phyloP scores from a whole-genome alignment of 2,888 invertebrate genomes.

The Cepaea hortensis region DNA sequence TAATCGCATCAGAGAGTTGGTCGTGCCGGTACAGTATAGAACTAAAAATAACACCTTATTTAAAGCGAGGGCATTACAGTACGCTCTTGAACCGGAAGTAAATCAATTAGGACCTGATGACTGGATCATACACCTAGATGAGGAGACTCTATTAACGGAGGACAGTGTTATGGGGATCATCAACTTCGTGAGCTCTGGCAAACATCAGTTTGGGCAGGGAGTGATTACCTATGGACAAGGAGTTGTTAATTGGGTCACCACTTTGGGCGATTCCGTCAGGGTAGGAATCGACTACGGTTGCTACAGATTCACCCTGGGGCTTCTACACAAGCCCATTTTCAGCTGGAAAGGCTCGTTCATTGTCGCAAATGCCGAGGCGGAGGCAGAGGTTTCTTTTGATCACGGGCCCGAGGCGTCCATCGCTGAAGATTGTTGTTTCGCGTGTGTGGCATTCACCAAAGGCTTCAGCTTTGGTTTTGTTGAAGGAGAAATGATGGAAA shows the following conservation, averaged over 20 bases:
- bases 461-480: slow-evolving; percentile 69
- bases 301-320: slow-evolving; percentile 64
- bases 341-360: slow-evolving; percentile 71
- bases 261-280: slow-evolving; percentile 64
- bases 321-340: slow-evolving; percentile 67
- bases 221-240: slow-evolving; percentile 54
- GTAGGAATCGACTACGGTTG: slow-evolving; percentile 69
- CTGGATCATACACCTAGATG: slow-evolving; percentile 71
- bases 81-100: slow-evolving; percentile 58
- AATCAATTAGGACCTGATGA: slow-evolving; percentile 64
- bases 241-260: slow-evolving; percentile 68
- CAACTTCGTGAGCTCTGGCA: slow-evolving; percentile 66
- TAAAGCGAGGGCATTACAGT: slow-evolving; percentile 68
- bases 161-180: slow-evolving; percentile 65
- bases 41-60: slow-evolving; percentile 60
- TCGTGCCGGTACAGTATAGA: slow-evolving; percentile 46
- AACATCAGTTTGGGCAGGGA: slow-evolving; percentile 66
- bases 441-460: slow-evolving; percentile 64
- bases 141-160: slow-evolving; percentile 55
- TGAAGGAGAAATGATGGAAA: slow-evolving; percentile 70
- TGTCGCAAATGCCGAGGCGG: slow-evolving; percentile 65
- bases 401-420: slow-evolving; percentile 22
- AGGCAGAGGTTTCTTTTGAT: slow-evolving; percentile 50
- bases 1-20: slow-evolving; percentile 37
- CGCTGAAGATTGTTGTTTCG: slow-evolving; percentile 21